Conservation (phyloP, 2,797 vertebrate species). For the Cottoperca gobio region DNA sequence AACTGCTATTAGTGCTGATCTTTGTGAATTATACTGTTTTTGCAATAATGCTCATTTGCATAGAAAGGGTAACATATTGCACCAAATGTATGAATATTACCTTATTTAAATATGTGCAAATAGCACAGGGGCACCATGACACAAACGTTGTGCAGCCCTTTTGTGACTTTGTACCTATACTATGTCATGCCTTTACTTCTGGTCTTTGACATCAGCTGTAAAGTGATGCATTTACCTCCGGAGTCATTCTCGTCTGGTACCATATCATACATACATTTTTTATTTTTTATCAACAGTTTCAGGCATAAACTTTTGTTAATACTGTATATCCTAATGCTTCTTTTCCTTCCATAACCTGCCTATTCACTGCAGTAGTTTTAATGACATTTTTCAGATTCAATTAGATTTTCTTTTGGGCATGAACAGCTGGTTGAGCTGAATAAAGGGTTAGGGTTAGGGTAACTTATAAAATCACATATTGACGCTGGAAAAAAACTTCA, state of each 20-base stretch:
- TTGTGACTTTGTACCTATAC: too few relatives aligned
- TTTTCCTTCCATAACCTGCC: background rate
- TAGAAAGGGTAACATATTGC: too few relatives aligned
- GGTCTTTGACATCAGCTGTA: conserved; percentile 6
- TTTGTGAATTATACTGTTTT: too few relatives aligned
- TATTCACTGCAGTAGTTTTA: background rate
- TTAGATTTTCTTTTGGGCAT: background rate
- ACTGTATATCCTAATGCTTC: background rate
- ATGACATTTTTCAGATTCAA: background rate
- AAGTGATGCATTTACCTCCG: background rate
- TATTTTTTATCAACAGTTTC: background rate
- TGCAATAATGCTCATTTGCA: too few relatives aligned
- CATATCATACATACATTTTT: background rate
- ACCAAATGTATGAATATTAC: too few relatives aligned
- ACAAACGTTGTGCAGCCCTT: too few relatives aligned
- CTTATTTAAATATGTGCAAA: too few relatives aligned
- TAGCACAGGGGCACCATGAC: too few relatives aligned
- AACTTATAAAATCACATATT: background rate
- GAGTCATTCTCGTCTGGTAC: background rate
- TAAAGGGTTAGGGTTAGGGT: too few relatives aligned
- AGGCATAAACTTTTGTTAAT: background rate
- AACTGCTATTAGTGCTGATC: too few relatives aligned
- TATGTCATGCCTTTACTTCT: background rate
- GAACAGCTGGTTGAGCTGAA: background rate
- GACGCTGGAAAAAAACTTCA: background rate